Evolutionary conservation across 2,113 vertebrate species (phyloP).

Genomic region (Eulemur macaco): DNA sequence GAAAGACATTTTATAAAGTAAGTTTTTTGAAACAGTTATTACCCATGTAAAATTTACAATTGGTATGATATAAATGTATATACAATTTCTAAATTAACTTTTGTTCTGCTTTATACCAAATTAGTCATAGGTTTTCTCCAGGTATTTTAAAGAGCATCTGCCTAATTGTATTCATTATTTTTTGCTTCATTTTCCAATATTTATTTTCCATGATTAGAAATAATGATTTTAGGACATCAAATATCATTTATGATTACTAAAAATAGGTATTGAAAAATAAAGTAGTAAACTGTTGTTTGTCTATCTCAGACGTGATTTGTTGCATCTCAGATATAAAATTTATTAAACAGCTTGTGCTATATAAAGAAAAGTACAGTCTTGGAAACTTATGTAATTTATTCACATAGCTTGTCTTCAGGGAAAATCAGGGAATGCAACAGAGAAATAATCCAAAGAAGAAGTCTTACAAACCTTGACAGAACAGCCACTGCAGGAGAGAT

Average conservation of each 20-base stretch:
- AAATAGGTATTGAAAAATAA: background rate
- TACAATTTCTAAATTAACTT: constrained; percentile 16
- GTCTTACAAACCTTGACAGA: background rate
- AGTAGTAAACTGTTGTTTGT: background rate
- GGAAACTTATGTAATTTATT: background rate
- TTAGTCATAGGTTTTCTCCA: background rate
- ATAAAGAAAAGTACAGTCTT: background rate
- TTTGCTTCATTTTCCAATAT: constrained; percentile 31
- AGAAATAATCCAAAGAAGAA: background rate
- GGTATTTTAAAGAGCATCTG: background rate
- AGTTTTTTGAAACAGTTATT: background rate
- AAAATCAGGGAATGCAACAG: background rate
- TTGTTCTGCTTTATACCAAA: background rate
- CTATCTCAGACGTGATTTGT: background rate
- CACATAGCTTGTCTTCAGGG: background rate
- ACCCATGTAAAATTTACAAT: background rate
- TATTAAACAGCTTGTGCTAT: background rate
- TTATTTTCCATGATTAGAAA: constrained; percentile 3
- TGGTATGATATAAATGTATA: background rate
- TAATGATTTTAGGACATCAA: background rate
- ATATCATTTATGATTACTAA: background rate
- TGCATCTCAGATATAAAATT: background rate
- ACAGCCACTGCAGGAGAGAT: background rate
- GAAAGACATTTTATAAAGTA: background rate
- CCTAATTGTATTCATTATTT: background rate